These are phyloP conservation scores for Pardosa pseudoannulata DNA, from an alignment of 2,888 invertebrate genomes.

Conservation along the genomic window DNA sequence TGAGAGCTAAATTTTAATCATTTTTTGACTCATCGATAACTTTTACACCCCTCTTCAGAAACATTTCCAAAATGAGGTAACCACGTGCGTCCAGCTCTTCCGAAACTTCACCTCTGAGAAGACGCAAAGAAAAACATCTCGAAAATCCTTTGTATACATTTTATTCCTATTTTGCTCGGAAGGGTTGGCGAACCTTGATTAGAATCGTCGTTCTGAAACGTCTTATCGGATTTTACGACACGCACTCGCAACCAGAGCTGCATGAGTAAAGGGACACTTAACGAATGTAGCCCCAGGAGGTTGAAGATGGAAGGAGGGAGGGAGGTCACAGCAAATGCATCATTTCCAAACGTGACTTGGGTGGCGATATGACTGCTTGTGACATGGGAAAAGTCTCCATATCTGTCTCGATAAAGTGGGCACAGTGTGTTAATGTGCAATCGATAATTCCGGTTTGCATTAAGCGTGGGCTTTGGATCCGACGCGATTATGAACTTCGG, in stretches of 20 bases:
- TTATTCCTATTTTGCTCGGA: background rate
- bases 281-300: background rate
- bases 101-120: too few relatives aligned
- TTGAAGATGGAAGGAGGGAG: too few relatives aligned
- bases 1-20: too few relatives aligned
- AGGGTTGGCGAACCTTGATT: background rate
- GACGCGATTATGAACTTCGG: background rate
- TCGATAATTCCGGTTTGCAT: background rate
- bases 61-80: too few relatives aligned
- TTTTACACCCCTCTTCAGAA: too few relatives aligned
- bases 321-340: background rate
- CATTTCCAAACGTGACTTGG: background rate
- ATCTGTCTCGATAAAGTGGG: background rate
- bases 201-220: background rate
- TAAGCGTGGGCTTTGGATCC: background rate
- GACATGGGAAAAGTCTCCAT: background rate
- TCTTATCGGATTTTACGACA: background rate
- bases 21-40: too few relatives aligned
- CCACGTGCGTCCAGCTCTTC: too few relatives aligned
- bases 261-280: background rate
- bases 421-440: slow-evolving; percentile 3
- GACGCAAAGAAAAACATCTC: too few relatives aligned
- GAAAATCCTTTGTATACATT: too few relatives aligned
- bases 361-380: background rate
- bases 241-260: background rate